Percentiles rank a stretch among this genome's conserved stretches.
Conservation (phyloP, 2,113 vertebrate genomes). For the Mus spicilegus region DNA sequence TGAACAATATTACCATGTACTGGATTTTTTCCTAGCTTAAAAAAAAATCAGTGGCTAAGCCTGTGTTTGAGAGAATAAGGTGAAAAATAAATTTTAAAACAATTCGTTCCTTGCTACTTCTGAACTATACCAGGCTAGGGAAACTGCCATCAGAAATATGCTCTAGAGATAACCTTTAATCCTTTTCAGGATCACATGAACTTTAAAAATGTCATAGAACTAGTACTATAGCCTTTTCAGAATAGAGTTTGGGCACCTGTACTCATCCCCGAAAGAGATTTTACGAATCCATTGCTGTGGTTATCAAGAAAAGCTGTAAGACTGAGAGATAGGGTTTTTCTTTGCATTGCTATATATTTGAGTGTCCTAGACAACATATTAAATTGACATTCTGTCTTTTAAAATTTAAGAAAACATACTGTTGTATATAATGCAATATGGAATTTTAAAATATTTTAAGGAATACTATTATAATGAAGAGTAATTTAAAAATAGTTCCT, state of each 20-base stretch:
- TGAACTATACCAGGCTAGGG: constrained; percentile 53
- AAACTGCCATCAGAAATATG: constrained; percentile 68
- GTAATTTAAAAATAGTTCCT: constrained; percentile 55
- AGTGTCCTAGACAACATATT: not conserved
- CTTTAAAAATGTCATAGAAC: constrained; percentile 84
- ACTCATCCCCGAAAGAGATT: constrained; percentile 67
- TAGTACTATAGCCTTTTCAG: constrained; percentile 75
- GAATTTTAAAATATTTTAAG: constrained; percentile 54
- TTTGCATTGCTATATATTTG: not conserved
- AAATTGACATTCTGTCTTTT: not conserved
- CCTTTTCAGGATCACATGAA: constrained; percentile 79
- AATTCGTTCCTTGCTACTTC: constrained; percentile 14
- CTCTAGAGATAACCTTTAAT: constrained; percentile 82
- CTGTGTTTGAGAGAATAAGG: not conserved
- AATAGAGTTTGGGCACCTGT: constrained; percentile 64
- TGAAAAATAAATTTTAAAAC: constrained; percentile 68
- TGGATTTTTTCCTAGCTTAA: not conserved
- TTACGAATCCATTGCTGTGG: constrained; percentile 23
- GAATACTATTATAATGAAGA: not conserved
- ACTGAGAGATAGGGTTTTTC: constrained; percentile 63
- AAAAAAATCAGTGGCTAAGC: not conserved
- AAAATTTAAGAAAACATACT: constrained; percentile 8
- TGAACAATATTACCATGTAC: accelerated
- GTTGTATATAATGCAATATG: not conserved
- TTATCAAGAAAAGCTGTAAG: constrained; percentile 66